Evolutionary conservation across 92 coral and sea anemone genomes (phyloP).

Genomic region (Paramuricea clavata): DNA sequence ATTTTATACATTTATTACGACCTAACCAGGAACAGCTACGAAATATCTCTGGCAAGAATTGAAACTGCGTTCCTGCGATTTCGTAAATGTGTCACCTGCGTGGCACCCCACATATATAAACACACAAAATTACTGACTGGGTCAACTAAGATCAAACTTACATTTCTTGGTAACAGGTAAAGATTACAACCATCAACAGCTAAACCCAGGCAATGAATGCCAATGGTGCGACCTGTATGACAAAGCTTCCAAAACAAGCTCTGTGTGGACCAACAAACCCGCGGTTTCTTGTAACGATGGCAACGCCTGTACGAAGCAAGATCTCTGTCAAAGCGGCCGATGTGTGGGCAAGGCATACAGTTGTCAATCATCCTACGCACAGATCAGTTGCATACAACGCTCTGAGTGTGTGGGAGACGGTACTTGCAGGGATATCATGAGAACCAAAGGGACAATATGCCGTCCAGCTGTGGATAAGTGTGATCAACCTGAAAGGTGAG

Average conservation of each 20-base stretch:
- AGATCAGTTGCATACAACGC: slow-evolving; percentile 78
- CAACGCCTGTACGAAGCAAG: slow-evolving; percentile 80
- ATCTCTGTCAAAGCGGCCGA: slow-evolving; percentile 74
- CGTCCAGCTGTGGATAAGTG: slow-evolving; percentile 83
- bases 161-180: slow-evolving; percentile 53
- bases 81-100: no score
- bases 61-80: no score
- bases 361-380: slow-evolving; percentile 71
- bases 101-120: no score
- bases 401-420: slow-evolving; percentile 81
- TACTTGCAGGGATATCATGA: slow-evolving; percentile 71
- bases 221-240: slow-evolving; percentile 89
- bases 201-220: slow-evolving; percentile 81
- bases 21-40: no score
- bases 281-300: slow-evolving; percentile 78
- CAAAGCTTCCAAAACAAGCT: slow-evolving; percentile 64
- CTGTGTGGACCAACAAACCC: slow-evolving; percentile 83
- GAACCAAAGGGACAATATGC: slow-evolving; percentile 80
- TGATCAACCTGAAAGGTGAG: slow-evolving; percentile 89
- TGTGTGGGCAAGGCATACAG: slow-evolving; percentile 75
- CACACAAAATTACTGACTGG: no score
- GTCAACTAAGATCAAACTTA: background rate
- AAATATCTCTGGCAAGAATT: no score
- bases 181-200: slow-evolving; percentile 81
- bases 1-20: no score